Evolutionary conservation across 1,140 invertebrate species (phyloP).

Genomic region (Drosophila gunungcola): DNA sequence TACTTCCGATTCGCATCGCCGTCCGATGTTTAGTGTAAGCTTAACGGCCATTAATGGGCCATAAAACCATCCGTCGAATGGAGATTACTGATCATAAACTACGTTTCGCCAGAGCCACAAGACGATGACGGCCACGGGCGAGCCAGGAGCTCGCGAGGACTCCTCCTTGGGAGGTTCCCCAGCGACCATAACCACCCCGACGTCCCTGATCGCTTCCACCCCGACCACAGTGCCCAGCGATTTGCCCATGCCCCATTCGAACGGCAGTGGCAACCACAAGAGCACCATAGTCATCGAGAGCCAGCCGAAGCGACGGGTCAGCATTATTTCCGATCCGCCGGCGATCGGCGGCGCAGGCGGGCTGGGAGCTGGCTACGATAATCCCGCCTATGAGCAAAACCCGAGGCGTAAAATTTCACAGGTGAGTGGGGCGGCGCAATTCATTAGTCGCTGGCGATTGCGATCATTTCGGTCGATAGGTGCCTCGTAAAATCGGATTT

Average conservation of each 20-base stretch:
- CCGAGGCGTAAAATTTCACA: constrained; percentile 84
- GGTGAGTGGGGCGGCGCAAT: constrained; percentile 48
- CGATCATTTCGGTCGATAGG: constrained; percentile 27
- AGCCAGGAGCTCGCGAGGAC: constrained; percentile 55
- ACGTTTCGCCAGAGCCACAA: constrained; percentile 27
- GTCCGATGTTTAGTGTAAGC: constrained; percentile 55
- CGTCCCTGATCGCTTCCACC: constrained; percentile 17
- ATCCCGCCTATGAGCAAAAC: constrained; percentile 80
- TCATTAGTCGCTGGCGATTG: constrained; percentile 31
- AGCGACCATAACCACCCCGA: constrained; percentile 23
- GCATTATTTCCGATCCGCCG: constrained; percentile 79
- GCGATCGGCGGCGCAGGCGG: constrained; percentile 25
- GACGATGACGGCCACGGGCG: constrained; percentile 71
- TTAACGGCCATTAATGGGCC: background rate
- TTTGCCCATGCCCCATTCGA: constrained; percentile 57
- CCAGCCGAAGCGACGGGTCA: constrained; percentile 81
- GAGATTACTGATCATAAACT: constrained; percentile 12
- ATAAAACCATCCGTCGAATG: background rate
- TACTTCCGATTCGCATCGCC: constrained; percentile 30
- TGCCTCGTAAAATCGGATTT: constrained; percentile 54
- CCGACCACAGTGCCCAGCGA: constrained; percentile 50
- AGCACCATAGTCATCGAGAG: constrained; percentile 69
- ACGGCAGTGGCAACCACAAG: constrained; percentile 55
- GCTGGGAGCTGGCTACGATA: constrained; percentile 74
- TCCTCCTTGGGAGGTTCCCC: constrained; percentile 6